Base-by-base conservation (phyloP, 1,140 invertebrate genomes). In the Calliopsis andreniformis region DNA sequence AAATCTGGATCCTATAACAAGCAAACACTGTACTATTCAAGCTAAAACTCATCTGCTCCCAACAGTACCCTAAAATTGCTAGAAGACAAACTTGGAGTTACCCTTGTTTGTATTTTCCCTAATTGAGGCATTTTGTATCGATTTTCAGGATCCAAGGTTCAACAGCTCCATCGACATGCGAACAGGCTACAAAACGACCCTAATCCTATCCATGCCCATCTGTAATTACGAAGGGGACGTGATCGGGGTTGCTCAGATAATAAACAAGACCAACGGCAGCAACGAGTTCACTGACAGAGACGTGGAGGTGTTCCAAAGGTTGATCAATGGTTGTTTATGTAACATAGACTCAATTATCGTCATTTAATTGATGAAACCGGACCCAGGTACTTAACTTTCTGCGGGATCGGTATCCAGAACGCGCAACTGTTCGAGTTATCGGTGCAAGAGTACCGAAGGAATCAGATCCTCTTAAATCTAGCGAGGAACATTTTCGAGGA, bases 331-430 rank as follows among this genome's bases (percentile, higher is more conserved):
- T 23, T 30, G 0, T 23, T 35, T 18, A 14, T 35, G 14, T 1
- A 32, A 10, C 20, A 51, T 20, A n/a, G 25, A 49, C n/a, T 10
- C 16, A 14, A 14, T 28, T 23, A 5, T 28, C 25, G 39, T 62
- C 42, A 6, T n/a, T 45, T 45, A 62, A 28, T 14, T 1, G n/a
- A 6, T 7, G 49, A 68, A 39, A 35, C 6, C 91, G 10, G n/a
- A 55, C 49, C 12, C 76, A 93, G 97, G 25, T 99, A 99, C 91
- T 93, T 99, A 20, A 98, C 97, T 6, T 99, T 99, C 91, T 99
- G 98, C 91, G 98, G 98, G 5, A 99, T 99, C 80, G 98, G 98
- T 8, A 97, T 99, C 83, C 98, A 98, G 92, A 99, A 99, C 92
- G 98, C 98, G 53, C 98, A 99, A 91, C 94, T 99, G 3, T 99